These are phyloP conservation scores for Rousettus leschenaultii DNA, from an alignment of 2,113 vertebrate species.

Conservation along the genomic window DNA sequence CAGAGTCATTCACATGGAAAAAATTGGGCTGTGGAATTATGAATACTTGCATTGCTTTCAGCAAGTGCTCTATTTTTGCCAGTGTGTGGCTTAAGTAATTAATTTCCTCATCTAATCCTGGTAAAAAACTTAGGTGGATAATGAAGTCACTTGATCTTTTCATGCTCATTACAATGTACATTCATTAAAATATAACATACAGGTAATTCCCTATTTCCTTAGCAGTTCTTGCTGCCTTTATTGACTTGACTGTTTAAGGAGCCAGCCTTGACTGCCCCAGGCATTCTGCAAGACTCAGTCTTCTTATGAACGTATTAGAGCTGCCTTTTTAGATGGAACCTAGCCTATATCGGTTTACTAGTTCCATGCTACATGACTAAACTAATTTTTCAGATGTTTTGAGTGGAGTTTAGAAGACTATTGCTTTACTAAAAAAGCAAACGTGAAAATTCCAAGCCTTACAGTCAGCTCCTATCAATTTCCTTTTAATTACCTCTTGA, in stretches of 20 bases:
- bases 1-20: background rate
- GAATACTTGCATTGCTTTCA: background rate
- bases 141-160: slow-evolving; percentile 46
- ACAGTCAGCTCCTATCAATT: background rate
- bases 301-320: background rate
- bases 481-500: slow-evolving; percentile 55
- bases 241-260: background rate
- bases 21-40: background rate
- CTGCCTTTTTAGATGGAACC: background rate
- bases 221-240: background rate
- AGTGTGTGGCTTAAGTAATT: background rate
- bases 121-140: background rate
- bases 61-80: background rate
- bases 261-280: background rate
- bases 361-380: background rate
- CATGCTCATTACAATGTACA: background rate
- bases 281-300: background rate
- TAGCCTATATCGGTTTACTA: background rate
- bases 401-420: background rate
- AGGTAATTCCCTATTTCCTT: background rate
- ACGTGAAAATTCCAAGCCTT: background rate
- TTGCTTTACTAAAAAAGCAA: slow-evolving; percentile 41
- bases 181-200: background rate
- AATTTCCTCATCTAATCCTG: slow-evolving; percentile 33
- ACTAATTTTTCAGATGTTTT: slow-evolving; percentile 17